phyloP scores from a whole-genome alignment of 2,888 invertebrate species.

The Trissolcus japonicus region DNA sequence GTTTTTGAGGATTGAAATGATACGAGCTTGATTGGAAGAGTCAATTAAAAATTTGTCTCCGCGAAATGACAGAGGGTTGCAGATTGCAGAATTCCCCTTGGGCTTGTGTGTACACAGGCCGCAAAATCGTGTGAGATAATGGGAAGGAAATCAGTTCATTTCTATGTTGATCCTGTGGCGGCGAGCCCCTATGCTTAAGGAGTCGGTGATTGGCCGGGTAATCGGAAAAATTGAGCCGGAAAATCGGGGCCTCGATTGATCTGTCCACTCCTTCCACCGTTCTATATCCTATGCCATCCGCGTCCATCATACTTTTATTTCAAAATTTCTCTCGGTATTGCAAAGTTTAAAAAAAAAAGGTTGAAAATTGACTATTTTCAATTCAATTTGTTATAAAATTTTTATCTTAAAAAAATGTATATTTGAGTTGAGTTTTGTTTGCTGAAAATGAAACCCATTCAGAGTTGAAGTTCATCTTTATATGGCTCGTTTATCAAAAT shows the following conservation, averaged over 20 bases:
- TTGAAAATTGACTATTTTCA: no score
- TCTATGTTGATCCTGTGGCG: conserved; percentile 75
- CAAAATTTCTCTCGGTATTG: no score
- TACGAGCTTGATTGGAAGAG: background rate
- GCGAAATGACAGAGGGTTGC: background rate
- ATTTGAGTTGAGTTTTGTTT: no score
- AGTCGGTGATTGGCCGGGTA: conserved; percentile 68
- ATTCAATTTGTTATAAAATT: no score
- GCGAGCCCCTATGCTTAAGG: conserved; percentile 63
- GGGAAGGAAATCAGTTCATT: conserved; percentile 76
- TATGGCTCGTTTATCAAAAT: conserved; percentile 4
- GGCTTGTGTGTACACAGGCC: conserved; percentile 29
- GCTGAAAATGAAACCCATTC: background rate
- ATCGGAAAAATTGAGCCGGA: conserved; percentile 72
- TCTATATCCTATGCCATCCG: no score
- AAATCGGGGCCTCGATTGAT: conserved; percentile 65
- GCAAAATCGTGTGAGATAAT: conserved; percentile 68
- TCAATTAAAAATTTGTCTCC: conserved; percentile 1
- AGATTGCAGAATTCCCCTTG: background rate
- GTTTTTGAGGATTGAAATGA: background rate
- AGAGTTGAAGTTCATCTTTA: no score
- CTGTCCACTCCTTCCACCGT: conserved; percentile 43
- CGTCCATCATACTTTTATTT: no score
- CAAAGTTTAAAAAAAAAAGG: no score
- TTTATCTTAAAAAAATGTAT: no score